Evolutionary conservation across 2,113 vertebrate species (phyloP), one percentile per base, ranked within the genome.

Genomic region (Cololabis saira): DNA sequence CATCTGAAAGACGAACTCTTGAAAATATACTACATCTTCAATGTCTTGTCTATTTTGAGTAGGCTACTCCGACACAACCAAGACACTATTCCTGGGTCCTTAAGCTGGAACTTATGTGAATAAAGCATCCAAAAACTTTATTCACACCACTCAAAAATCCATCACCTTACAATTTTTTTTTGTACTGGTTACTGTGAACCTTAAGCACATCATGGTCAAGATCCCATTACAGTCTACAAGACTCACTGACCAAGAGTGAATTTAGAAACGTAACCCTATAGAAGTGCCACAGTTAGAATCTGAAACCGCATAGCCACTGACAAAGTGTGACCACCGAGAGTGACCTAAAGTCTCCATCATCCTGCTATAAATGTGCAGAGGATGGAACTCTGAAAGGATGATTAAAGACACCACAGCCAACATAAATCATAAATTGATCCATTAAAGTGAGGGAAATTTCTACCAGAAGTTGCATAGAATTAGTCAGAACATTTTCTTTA

Each of bases 31-130:
- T 62, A 79, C 81, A 73, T 74, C 70, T 81, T 81, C 53, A 59
- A 41, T 69, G 49, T 78, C 74, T 79, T 21, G 0, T 67, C 83
- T 88, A 86, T 88, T 88, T 84, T 51, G 12, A 82, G 62, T n/a
- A 10, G 24, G 52, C 18, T 16, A 3, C 43, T 49, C 63, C 74
- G 68, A 78, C 58, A 61, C 44, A 72, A 80, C 69, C 63, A 24
- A 47, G 61, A 70, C 60, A 62, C 61, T 68, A 70, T 73, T 67
- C 62, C 41, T 21, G 30, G 41, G 60, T 53, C 42, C 65, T 58
- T 51, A 27, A 49, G 30, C 64, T 45, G 24, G 21, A 33, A 67
- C 33, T 40, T 53, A 43, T 33, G 27, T 49, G 17, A 19, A 61
- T 13, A 16, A 18, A 19, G 15, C 14, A 56, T 8, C 42, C 53